Conservation (phyloP, 2,797 vertebrate species). For the Microctenopoma steveboyesi region DNA sequence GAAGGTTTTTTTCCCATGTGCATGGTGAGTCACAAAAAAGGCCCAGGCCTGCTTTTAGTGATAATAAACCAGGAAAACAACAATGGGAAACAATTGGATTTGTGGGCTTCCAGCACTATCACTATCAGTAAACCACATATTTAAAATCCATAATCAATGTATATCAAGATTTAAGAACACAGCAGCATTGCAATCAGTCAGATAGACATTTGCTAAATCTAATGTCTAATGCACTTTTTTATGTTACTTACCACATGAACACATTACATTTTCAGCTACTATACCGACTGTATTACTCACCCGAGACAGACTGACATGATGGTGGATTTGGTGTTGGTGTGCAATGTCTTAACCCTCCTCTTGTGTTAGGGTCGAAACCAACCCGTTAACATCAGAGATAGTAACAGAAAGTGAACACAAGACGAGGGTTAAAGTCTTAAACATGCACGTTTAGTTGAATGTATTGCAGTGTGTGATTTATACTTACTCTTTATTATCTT, state of each 20-base stretch:
- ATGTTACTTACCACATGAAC: neutral
- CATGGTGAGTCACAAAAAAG: neutral
- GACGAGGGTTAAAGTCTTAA: conserved; percentile 17
- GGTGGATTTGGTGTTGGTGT: conserved; percentile 34
- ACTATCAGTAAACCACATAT: neutral
- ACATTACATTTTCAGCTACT: conserved; percentile 9
- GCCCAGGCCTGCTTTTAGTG: conserved; percentile 17
- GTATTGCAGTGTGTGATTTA: conserved; percentile 47
- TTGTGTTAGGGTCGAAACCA: too few species aligned
- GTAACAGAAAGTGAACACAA: too few species aligned
- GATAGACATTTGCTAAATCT: neutral
- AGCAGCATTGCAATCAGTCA: neutral
- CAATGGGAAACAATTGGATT: conserved; percentile 36
- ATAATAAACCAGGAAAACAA: neutral
- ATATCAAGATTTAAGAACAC: neutral
- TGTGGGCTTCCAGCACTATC: conserved; percentile 33
- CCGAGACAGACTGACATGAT: conserved; percentile 4
- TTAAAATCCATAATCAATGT: conserved; percentile 6
- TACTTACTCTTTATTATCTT: conserved; percentile 59
- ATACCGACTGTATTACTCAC: conserved; percentile 9
- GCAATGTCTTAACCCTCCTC: conserved; percentile 15
- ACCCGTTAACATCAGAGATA: too few species aligned
- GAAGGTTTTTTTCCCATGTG: conserved; percentile 60
- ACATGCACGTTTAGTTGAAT: conserved; percentile 32
- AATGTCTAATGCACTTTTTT: neutral